Evolutionary conservation across 2,797 vertebrate species (phyloP), one percentile per base, ranked within the genome.

Genomic region (Basileuterus tristriatus): DNA sequence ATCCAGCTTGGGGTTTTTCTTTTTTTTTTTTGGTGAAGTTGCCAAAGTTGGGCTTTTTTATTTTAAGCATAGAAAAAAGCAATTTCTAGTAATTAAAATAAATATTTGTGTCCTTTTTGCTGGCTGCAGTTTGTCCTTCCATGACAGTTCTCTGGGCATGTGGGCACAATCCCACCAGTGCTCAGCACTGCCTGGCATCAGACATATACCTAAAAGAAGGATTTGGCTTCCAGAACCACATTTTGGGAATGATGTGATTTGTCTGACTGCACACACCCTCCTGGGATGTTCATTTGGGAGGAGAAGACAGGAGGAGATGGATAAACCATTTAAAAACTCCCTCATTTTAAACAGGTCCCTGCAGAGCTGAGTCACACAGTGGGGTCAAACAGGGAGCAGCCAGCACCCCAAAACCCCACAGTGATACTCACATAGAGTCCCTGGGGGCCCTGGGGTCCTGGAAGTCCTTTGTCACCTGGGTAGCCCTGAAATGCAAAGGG

Each of bases 371-470:
- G 23, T 15, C 37, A 34, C 46, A 27, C 22, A 3, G n/a, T 0
- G n/a, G 63, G 13, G 50, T 22, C 56, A 50, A 12, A 37, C 2
- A 5, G 41, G 58, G 55, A 76, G 74, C 39, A 68, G n/a, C 15
- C 3, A 3, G 59, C 52, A 56, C 36, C 71, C 60, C 56, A 15
- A 50, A 80, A 15, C 29, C 29, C 36, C 9, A 4, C 7, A 22
- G 8, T 52, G 24, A 79, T 86, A 98, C 99, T 98, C 97, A 99
- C 99, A 0, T 98, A 98, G 81, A 95, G 93, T 39, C 99, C 99
- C 4, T 98, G 96, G 93, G 98, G 98, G 21, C 99, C 99, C 11
- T 81, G 87, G 5, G 97, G 95, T 34, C 99, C 99, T 15, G 46
- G 47, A 21, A 70, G 84, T 77, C 99, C 99, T 6, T 64, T 22